Percentiles rank a stretch among this genome's conserved stretches.
Conservation (phyloP, 35 echinoderm and acorn worm species). For the Amphiura filiformis region DNA sequence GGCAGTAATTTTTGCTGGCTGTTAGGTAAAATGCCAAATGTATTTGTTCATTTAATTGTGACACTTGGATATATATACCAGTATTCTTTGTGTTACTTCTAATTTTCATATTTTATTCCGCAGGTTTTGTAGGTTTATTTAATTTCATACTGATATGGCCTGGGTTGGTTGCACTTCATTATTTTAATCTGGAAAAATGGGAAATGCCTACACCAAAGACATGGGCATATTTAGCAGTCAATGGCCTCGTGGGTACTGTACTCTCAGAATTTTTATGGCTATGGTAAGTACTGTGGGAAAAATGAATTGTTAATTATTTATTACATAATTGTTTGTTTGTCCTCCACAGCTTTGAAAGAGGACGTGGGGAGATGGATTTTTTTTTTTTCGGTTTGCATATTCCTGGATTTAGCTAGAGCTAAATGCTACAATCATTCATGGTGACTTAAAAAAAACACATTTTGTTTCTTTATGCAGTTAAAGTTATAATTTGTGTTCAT, state of each 20-base stretch:
- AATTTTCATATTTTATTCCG: background rate
- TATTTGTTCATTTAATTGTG: too few species aligned
- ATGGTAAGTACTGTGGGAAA: slow-evolving; percentile 61
- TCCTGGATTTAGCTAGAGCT: too few species aligned
- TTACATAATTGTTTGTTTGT: too few species aligned
- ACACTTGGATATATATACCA: too few species aligned
- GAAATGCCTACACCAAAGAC: slow-evolving; percentile 77
- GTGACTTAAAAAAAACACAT: too few species aligned
- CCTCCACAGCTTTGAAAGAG: too few species aligned
- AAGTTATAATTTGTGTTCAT: too few species aligned
- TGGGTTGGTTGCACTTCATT: slow-evolving; percentile 80
- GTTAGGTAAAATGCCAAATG: too few species aligned
- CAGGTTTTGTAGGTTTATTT: slow-evolving; percentile 98
- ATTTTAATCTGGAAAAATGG: slow-evolving; percentile 71
- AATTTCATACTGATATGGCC: slow-evolving; percentile 98
- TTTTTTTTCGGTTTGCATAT: background rate
- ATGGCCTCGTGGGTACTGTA: slow-evolving; percentile 90
- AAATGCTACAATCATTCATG: too few species aligned
- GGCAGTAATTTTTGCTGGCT: background rate
- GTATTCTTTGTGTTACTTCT: background rate
- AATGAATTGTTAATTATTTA: background rate
- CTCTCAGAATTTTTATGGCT: slow-evolving; percentile 96
- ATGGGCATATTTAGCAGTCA: slow-evolving; percentile 89
- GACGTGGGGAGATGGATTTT: too few species aligned
- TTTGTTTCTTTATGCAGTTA: too few species aligned